Conservation (phyloP, 2,113 vertebrate species). For the Macaca fascicularis region T2T-MFA8v1.1 NC_088375.1:55310501-55311000, state of each 20-base stretch:
- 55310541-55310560: background rate
- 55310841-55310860: background rate
- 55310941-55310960: background rate
- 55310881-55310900: background rate
- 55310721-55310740: background rate
- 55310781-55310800: conserved; percentile 1
- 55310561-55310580: background rate
- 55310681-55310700: background rate
- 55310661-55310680: background rate
- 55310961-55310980: background rate
- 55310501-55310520: background rate
- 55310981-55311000: background rate
- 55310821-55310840: background rate
- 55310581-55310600: background rate
- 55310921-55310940: background rate
- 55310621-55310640: background rate
- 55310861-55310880: background rate
- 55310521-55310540: background rate
- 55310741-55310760: background rate
- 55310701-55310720: background rate
- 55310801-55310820: background rate
- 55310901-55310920: background rate
- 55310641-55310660: background rate
- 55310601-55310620: background rate
- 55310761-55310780: background rate